These are phyloP conservation scores for Lasioglossum marginatum DNA, from an alignment of 2,888 invertebrate genomes.

Conservation along the genomic window DNA sequence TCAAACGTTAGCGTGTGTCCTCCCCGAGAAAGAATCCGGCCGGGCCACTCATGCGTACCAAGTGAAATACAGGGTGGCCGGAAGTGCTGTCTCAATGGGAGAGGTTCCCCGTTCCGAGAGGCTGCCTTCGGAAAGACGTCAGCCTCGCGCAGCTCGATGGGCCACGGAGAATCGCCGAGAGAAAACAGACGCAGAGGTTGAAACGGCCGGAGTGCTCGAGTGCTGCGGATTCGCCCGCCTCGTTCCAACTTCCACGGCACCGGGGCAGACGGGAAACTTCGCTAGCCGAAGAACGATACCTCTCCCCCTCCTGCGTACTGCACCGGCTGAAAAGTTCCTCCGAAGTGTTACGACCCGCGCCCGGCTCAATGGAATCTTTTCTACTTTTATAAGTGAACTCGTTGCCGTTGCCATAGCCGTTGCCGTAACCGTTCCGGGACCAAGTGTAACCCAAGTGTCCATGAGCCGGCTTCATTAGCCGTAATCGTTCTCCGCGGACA, in stretches of 20 bases:
- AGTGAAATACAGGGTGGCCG: conserved; percentile 60
- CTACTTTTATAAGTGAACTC: conserved; percentile 65
- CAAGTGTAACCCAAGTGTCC: conserved; percentile 38
- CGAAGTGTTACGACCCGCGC: conserved; percentile 24
- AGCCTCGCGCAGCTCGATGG: conserved; percentile 58
- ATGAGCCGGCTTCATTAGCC: conserved; percentile 41
- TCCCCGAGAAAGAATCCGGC: conserved; percentile 28
- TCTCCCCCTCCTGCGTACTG: background rate
- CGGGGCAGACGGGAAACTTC: conserved; percentile 38
- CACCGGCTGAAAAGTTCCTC: conserved; percentile 40
- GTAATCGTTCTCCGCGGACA: conserved; percentile 29
- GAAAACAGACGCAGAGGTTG: conserved; percentile 43
- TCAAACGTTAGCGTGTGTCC: conserved; percentile 30
- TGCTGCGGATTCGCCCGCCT: conserved; percentile 24
- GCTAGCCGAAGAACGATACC: conserved; percentile 25
- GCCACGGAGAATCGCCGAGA: conserved; percentile 29
- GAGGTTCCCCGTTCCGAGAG: conserved; percentile 52
- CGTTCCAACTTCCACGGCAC: conserved; percentile 32
- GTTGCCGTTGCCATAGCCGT: conserved; percentile 1
- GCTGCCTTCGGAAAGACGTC: conserved; percentile 39
- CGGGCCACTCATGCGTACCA: conserved; percentile 60
- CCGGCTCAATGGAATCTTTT: conserved; percentile 50
- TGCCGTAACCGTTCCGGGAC: conserved; percentile 31
- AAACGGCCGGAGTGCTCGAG: conserved; percentile 31
- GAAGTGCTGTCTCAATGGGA: conserved; percentile 65